phyloP scores from a whole-genome alignment of 1,140 invertebrate species.

The Heliconius himera region DNA sequence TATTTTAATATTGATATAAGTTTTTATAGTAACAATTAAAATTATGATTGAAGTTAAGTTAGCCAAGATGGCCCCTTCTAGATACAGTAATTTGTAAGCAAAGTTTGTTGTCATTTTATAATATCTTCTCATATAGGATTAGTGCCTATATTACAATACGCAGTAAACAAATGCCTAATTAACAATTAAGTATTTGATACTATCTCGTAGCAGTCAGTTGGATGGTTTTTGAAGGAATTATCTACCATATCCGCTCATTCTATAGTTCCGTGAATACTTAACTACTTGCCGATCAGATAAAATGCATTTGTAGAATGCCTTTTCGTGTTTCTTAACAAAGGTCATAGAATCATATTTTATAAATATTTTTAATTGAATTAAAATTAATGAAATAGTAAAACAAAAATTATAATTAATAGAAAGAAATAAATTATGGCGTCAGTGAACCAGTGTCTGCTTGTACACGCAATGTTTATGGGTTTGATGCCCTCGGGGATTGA shows the following conservation, averaged over 20 bases:
- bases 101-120: neutral
- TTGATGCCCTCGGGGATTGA: too few species aligned
- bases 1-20: too few species aligned
- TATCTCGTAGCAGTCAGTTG: constrained; percentile 17
- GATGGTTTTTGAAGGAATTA: constrained; percentile 39
- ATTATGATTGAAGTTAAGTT: neutral
- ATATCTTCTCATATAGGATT: neutral
- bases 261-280: constrained; percentile 43
- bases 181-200: constrained; percentile 38
- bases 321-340: constrained; percentile 5
- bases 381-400: too few species aligned
- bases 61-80: neutral
- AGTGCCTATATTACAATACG: neutral
- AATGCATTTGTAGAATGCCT: constrained; percentile 14
- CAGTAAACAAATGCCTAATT: constrained; percentile 31
- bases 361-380: neutral
- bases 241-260: constrained; percentile 43
- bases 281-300: constrained; percentile 36
- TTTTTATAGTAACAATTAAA: neutral
- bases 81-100: neutral
- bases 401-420: neutral
- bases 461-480: neutral
- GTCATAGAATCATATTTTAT: neutral
- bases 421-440: too few species aligned
- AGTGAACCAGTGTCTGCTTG: neutral